Evolutionary conservation across 1,140 invertebrate species (phyloP), one percentile per base, ranked within the genome.

Genomic region (Leptopilina clavipes): DNA sequence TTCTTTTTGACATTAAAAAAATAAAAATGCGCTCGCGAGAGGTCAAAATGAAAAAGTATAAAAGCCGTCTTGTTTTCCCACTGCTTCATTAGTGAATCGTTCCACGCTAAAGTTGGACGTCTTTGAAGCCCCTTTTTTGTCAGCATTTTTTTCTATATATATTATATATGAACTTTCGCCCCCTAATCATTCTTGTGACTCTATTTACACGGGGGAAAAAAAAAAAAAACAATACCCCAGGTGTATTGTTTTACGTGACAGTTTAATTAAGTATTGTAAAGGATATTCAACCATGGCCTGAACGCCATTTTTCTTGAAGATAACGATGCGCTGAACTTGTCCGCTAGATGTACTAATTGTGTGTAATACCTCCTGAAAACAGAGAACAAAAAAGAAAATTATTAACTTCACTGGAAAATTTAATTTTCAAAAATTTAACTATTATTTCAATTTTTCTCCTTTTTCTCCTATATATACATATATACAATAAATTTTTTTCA

Each of bases 211-310:
- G 14, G 1, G 44, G 19, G 74, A 74, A 54, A 77, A 56, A 73
- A 12, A 18, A 74, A 72, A 25, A 52, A 72, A 44, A 45, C 19
- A 48, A 72, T 7, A 31, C 37, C 22, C 17, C 44, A 54, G 44
- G 12, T 72, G 10, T 10, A 72, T 17, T 70, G 31, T 75, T 65
- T 65, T 65, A n/a, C 59, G 25, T n/a, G 59, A 65, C 59, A 65
- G 59, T 72, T 74, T 54, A 77, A 79, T 73, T 70, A 76, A 76
- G 76, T 75, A 86, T 91, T 90, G 87, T 90, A 95, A 96, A 97
- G 96, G 96, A 97, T 97, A 98, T 97, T 99, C 98, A 85, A 99
- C 97, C 96, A 99, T 98, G 72, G 98, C 98, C 91, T 99, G 98
- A 7, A 99, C 96, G 74, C 97, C 97, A 90, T 98, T 98, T 92